Evolutionary conservation across 2,888 invertebrate species (phyloP), one percentile per base, ranked within the genome.

Genomic region (Hemaris fuciformis): DNA sequence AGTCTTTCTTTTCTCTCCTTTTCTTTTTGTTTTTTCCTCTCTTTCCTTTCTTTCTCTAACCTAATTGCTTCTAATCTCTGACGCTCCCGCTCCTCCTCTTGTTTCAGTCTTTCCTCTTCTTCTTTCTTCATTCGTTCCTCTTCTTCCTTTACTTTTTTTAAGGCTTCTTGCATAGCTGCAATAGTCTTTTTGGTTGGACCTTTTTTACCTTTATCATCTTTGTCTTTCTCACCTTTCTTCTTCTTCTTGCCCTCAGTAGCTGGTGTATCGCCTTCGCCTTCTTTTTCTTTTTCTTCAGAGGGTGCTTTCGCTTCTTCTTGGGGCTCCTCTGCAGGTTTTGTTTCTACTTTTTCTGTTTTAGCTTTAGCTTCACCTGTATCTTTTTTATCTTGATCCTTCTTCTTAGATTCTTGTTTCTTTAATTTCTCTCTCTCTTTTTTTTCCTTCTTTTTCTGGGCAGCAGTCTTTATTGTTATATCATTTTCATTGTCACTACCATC

Each of bases 1-100:
- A 98, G 93, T 79, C 98, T 94, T 77, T 98, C 98, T 85, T 97
- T 98, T 58, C 97, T 94, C 80, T 98, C 98, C 79, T 98, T 98
- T 88, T 98, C 98, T 80, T 97, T 97, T 77, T 96, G 96, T 82
- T 98, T 99, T 83, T 96, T 98, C 79, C 94, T 95, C 70, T 97
- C 97, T 80, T 97, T 98, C 66, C 94, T 93, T 83, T 99, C 99
- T 75, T 97, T 96, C 82, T 99, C 99, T 67, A 97, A 87, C 63
- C 96, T 87, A 73, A 94, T 92, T 80, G 95, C 95, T 89, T 98
- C 97, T 66, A 96, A 87, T 63, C 97, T 94, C 43, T 95, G 95
- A 34, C 82, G 88, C 81, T 97, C 97, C 27, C 95, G 93, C 80
- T 97, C 96, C 72, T 97, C 97, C 75, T 95, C 95, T 66, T 93